Evolutionary conservation across 2,888 invertebrate species (phyloP), one percentile per base, ranked within the genome.

Genomic region (Oxystoma pomonae): DNA sequence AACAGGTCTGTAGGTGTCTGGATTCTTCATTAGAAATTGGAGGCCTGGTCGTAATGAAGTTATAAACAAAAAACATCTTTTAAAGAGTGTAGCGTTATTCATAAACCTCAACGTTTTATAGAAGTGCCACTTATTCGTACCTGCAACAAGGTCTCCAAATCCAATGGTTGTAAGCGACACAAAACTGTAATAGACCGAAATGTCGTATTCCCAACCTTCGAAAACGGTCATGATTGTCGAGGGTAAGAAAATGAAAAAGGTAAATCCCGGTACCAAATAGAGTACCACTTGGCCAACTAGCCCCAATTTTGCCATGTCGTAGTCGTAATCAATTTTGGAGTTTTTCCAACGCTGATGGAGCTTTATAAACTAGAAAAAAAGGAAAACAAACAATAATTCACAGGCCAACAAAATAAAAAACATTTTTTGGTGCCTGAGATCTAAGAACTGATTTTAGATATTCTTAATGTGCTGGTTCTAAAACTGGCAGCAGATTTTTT

Each of bases 111-210:
- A n/a, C n/a, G n/a, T n/a, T n/a, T n/a, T n/a, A n/a, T n/a, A n/a
- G n/a, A n/a, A n/a, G n/a, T n/a, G n/a, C n/a, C n/a, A n/a, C n/a
- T n/a, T n/a, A n/a, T n/a, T n/a, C n/a, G n/a, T 81, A 91, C 92
- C 92, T 78, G 95, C 94, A 22, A 96, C 94, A 75, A 87, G 88
- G 78, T 96, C 96, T n/a, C 96, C 96, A 78, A 95, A 96, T 51
- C 95, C 95, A 68, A 96, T 95, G 1, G 94, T 94, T 1, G 93
- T 91, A 12, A 92, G 83, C 0, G 93, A 92, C 16, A 94, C 92
- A 76, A 92, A 95, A 18, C 93, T 90, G 75, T 91, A 96, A 77
- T 95, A 96, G 53, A 95, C 85, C 0, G 94, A 86, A 53, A 92
- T 88, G 7, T 91, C 86, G 76, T 91, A 96, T 7, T 87, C 85